A percentile compares a stretch with the other conserved stretches of the same genome.
Evolutionary conservation across 2,888 invertebrate genomes (phyloP).

Genomic region (Slavum lentiscoides): DNA sequence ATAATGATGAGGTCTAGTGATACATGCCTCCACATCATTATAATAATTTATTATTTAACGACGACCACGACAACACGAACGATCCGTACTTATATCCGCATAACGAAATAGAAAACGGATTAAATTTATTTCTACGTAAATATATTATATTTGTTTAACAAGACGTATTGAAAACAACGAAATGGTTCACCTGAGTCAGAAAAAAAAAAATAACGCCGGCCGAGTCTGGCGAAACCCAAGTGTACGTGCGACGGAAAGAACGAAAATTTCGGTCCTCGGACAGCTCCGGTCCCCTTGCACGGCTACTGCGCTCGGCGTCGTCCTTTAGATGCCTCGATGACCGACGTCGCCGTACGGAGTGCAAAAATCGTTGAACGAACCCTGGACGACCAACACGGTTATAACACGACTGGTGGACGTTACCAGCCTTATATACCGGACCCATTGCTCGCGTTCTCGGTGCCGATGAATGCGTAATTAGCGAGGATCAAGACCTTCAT

Average conservation of each 20-base stretch:
- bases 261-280: neutral
- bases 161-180: neutral
- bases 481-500: conserved; percentile 46
- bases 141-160: too few relatives aligned
- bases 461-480: conserved; percentile 32
- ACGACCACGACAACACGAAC: neutral
- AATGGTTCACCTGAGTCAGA: conserved; percentile 28
- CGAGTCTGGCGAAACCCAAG: neutral
- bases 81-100: neutral
- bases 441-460: neutral
- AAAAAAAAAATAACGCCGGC: neutral
- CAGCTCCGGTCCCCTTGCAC: too few relatives aligned
- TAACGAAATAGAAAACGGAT: neutral
- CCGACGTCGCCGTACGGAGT: too few relatives aligned
- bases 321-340: too few relatives aligned
- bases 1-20: conserved; percentile 45
- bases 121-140: too few relatives aligned
- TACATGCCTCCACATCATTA: conserved; percentile 43
- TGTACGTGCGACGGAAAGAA: neutral
- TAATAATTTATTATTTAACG: neutral
- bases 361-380: neutral
- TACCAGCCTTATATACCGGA: conserved; percentile 22
- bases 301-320: too few relatives aligned
- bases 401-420: neutral
- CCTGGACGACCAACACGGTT: neutral